phyloP scores from a whole-genome alignment of 2,888 invertebrate species.

The Pristionchus maxplancki region DNA sequence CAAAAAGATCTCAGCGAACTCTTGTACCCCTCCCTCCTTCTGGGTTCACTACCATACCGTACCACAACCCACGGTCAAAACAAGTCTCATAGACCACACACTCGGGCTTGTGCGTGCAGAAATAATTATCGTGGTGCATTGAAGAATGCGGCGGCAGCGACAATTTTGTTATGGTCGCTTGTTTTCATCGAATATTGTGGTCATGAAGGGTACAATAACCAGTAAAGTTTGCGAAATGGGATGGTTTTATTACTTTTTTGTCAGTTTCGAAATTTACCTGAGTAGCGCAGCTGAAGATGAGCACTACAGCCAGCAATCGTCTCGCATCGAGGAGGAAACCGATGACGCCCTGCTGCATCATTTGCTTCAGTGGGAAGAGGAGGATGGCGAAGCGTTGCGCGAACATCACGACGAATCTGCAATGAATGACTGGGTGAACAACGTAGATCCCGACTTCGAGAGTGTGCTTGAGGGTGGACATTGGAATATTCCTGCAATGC shows the following conservation, averaged over 20 bases:
- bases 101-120: background rate
- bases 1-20: background rate
- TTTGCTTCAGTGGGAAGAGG: slow-evolving; percentile 43
- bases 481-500: too few species aligned
- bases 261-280: too few species aligned
- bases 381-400: slow-evolving; percentile 42
- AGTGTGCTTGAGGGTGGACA: too few species aligned
- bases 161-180: background rate
- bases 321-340: slow-evolving; percentile 40
- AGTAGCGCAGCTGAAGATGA: background rate
- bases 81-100: background rate
- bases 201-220: background rate
- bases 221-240: too few species aligned
- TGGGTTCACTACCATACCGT: background rate
- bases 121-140: background rate
- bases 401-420: slow-evolving; percentile 48
- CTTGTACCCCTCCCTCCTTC: background rate
- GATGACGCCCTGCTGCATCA: slow-evolving; percentile 38
- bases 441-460: too few species aligned
- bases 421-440: background rate
- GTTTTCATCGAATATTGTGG: background rate
- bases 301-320: background rate
- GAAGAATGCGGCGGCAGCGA: background rate
- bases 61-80: background rate
- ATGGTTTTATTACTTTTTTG: too few species aligned